Percentiles rank a stretch among this genome's conserved stretches.
Conservation (phyloP, 2,888 invertebrate genomes). For the Agrilus biguttatus region DNA sequence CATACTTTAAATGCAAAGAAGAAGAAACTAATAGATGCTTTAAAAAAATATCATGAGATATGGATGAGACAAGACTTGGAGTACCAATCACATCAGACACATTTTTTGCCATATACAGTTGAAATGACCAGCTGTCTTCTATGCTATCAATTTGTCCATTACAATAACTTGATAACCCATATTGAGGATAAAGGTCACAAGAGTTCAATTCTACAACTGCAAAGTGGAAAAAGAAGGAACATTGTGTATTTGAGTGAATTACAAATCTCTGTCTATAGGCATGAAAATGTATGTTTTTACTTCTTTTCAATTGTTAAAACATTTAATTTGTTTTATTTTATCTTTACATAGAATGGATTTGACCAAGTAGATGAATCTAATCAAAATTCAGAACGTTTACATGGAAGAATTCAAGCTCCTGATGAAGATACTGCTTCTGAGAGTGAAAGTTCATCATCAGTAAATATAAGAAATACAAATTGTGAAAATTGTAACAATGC, state of each 20-base stretch:
- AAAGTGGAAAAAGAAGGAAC: too few species aligned
- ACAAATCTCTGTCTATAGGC: background rate
- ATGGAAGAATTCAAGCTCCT: background rate
- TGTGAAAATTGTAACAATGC: background rate
- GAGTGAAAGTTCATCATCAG: background rate
- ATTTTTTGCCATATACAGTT: conserved; percentile 14
- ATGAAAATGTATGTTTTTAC: too few species aligned
- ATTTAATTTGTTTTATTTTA: too few species aligned
- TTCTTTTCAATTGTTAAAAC: too few species aligned
- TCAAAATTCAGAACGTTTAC: background rate
- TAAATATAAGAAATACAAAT: background rate
- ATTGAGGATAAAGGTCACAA: conserved; percentile 3
- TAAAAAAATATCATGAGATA: conserved; percentile 17
- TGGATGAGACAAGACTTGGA: conserved; percentile 16
- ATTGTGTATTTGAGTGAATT: background rate
- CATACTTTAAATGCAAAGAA: conserved; percentile 13
- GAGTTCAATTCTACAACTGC: too few species aligned
- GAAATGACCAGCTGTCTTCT: background rate
- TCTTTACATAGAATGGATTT: too few species aligned
- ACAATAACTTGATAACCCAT: conserved; percentile 2
- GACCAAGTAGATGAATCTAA: too few species aligned
- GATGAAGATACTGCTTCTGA: background rate
- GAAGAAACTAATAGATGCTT: conserved; percentile 2
- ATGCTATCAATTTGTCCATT: conserved; percentile 2
- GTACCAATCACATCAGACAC: conserved; percentile 21